Evolutionary conservation across 1,140 invertebrate genomes (phyloP), one percentile per base, ranked within the genome.

Genomic region (Calliphora vicina): DNA sequence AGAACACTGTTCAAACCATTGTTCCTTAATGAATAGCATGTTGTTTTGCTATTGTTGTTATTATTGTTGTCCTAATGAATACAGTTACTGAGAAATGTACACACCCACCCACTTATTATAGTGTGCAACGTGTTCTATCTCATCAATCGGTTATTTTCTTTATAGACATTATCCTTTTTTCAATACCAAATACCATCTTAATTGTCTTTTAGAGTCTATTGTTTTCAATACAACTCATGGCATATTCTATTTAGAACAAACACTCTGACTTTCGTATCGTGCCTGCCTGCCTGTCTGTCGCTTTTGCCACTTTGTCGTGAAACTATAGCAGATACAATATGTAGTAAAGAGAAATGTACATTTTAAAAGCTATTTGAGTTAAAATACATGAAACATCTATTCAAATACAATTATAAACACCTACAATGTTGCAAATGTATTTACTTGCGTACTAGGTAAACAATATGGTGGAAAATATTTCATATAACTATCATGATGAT

Each of bases 141-240:
- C 35, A 78, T 43, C 74, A 43, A 78, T 78, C 74, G 74, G n/a
- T 45, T 43, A 78, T 78, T 78, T 67, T 67, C 35, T 43, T 43
- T 43, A 78, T 78, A 78, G 35, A 43, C 74, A 23, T 78, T 78
- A 78, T 78, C 74, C 74, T 43, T 78, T 43, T 25, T 78, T 43
- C 17, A 43, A 45, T 78, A 43, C 35, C 35, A 78, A 78, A 78
- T 78, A 23, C 74, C 74, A 45, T 78, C 35, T 78, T 78, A 76
- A 43, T 78, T 78, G 74, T 78, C 74, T 78, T 78, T 45, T 42
- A 17, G 74, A 78, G 42, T 78, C 74, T 78, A 78, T 78, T 78
- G 74, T 78, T 78, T 78, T 43, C 50, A 57, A 17, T 57, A 57
- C 2, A 57, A 57, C 17, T n/a, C 50, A 57, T 67, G n/a, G 61